Percentiles rank a stretch among this genome's conserved stretches.
These are phyloP conservation scores for Onthophagus sagittarius DNA, from an alignment of 2,888 invertebrate genomes.

Conservation along the genomic window DNA sequence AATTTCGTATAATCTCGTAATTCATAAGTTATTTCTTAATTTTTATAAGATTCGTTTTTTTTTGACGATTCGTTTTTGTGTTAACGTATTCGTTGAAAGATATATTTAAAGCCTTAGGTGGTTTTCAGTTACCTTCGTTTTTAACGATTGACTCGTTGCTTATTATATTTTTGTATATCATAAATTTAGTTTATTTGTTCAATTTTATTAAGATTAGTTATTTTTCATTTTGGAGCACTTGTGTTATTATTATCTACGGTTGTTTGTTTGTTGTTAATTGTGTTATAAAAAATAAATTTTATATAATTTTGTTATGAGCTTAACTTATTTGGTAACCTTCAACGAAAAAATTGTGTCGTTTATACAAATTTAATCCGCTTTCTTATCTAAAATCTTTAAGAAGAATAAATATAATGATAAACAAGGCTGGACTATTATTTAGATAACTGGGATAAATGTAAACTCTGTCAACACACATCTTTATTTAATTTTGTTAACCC, in stretches of 20 bases:
- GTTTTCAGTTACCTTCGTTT: constrained; percentile 23
- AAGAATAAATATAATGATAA: too few species aligned
- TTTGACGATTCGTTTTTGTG: background rate
- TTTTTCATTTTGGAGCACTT: background rate
- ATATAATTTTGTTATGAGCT: background rate
- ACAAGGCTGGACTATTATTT: too few species aligned
- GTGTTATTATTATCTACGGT: background rate
- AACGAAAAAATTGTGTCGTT: too few species aligned
- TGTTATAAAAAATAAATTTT: background rate
- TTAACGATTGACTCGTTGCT: background rate
- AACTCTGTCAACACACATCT: too few species aligned
- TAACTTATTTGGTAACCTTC: too few species aligned
- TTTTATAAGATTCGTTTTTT: background rate
- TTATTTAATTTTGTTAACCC: too few species aligned
- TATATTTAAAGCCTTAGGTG: constrained; percentile 18
- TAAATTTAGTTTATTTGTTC: background rate
- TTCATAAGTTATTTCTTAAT: background rate
- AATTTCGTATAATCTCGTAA: background rate
- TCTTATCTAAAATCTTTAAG: too few species aligned
- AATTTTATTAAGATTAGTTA: background rate
- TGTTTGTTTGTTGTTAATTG: background rate
- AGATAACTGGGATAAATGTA: too few species aligned
- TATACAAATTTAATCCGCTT: too few species aligned
- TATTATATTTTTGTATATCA: background rate
- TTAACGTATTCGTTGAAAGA: background rate